phyloP scores from a whole-genome alignment of 2,113 vertebrate species.

The Piaya cayana region DNA sequence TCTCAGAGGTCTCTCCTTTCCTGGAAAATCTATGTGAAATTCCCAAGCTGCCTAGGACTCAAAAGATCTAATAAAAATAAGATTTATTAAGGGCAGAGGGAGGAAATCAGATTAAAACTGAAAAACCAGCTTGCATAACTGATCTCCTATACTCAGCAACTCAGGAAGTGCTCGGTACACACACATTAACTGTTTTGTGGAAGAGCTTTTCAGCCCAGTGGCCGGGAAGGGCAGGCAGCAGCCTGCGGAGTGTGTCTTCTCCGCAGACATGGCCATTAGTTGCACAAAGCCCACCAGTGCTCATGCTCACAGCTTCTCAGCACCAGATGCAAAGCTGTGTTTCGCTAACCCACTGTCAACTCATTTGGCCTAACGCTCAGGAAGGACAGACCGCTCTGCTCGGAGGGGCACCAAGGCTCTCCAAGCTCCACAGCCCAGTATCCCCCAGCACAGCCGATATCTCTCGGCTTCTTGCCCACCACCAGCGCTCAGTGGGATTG shows the following conservation, averaged over 20 bases:
- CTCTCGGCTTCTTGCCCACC: neutral
- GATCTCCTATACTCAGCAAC: slow-evolving; percentile 15
- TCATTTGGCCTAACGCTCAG: neutral
- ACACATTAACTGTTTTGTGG: neutral
- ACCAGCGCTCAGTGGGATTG: neutral
- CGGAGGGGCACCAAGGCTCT: no score
- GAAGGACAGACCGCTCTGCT: neutral
- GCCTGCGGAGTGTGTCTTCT: neutral
- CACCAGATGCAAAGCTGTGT: neutral
- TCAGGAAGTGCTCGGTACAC: neutral
- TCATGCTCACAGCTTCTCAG: neutral
- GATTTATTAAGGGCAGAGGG: slow-evolving; percentile 56
- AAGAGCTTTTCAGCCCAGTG: neutral
- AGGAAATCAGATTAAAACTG: slow-evolving; percentile 62
- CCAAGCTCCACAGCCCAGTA: neutral
- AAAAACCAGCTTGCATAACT: slow-evolving; percentile 44
- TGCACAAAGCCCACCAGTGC: neutral
- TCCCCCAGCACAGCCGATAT: neutral
- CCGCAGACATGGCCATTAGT: neutral
- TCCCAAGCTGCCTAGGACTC: slow-evolving; percentile 34
- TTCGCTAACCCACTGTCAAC: neutral
- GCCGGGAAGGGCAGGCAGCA: neutral
- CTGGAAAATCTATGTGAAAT: slow-evolving; percentile 33
- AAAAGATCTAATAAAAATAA: slow-evolving; percentile 51
- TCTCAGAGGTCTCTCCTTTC: slow-evolving; percentile 11